A percentile compares a stretch with the other conserved stretches of the same genome.
These are phyloP conservation scores for Rhynchomys soricoides DNA, from an alignment of 2,113 vertebrate species.

Conservation along the genomic window DNA sequence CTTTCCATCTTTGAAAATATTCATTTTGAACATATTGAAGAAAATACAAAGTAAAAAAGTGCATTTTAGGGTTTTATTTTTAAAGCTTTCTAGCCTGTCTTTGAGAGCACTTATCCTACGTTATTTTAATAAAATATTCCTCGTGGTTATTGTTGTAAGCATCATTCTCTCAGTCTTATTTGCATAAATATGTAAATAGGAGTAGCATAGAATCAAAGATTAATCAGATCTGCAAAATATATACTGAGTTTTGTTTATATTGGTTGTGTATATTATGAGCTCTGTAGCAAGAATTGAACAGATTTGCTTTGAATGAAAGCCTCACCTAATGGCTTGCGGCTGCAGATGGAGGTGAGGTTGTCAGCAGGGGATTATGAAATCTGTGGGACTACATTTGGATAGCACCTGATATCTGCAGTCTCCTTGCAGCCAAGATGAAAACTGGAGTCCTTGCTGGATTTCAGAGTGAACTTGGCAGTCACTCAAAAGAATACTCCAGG, in stretches of 20 bases:
- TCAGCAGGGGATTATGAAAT: neutral
- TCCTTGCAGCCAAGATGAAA: neutral
- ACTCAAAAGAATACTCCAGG: neutral
- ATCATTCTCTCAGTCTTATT: neutral
- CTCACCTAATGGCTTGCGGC: neutral
- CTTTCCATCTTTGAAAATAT: neutral
- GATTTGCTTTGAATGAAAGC: neutral
- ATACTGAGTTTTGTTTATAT: neutral
- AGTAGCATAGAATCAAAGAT: neutral
- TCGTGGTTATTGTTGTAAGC: constrained; percentile 1
- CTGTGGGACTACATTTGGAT: neutral
- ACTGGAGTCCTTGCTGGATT: neutral
- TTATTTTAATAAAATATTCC: constrained; percentile 43
- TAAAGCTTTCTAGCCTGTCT: neutral
- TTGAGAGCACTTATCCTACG: neutral
- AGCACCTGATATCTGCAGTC: neutral
- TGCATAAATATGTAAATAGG: neutral
- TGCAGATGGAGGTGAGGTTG: neutral
- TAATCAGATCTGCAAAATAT: neutral
- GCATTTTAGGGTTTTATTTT: neutral
- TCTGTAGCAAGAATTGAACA: neutral
- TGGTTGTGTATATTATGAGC: neutral
- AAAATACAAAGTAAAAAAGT: constrained; percentile 36
- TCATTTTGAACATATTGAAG: neutral
- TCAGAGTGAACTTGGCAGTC: neutral